Base-by-base conservation (phyloP, 2,797 vertebrate genomes). In the Megalops cyprinoides region DNA sequence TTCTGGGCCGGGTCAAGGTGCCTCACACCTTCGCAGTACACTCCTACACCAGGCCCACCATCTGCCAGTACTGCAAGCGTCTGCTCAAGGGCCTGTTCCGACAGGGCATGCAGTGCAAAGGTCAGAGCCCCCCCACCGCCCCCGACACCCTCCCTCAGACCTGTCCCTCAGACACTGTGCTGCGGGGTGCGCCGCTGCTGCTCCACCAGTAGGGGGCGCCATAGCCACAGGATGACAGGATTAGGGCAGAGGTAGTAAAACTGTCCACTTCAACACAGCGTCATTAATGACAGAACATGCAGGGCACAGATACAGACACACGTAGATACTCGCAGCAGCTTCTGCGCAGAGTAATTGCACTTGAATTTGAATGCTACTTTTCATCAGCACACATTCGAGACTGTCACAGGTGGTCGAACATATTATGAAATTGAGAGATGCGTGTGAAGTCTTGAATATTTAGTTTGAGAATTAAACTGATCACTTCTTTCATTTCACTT, bases 61-160 rank as follows among this genome's bases (percentile, higher is more conserved):
- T 99, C 91, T 99, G 98, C 86, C 98, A 99, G 91, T 98, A 96
- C 88, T 99, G 98, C 94, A 99, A 99, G 89, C 93, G 97, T 34
- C 91, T 99, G 80, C 95, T 99, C 31, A 99, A 99, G 89, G 98
- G 98, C 51, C 96, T 99, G 46, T 99, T 99, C 81, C 97, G 98
- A 71, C 98, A 99, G 90, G 98, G 98, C 87, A 97, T 99, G 97
- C 98, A 99, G 87, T 99, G 98, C 85, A 99, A 98, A 96, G 97
- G 98, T 97, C 90, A 14, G 79, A 14, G 58, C 84, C 37, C 18
- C 28, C 28, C 8, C 53, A 4, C 31, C 34, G 46, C 46, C 34
- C 34, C 15, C 60, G 15, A 4, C 60, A 15, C 4, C 28, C 60
- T 4, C 53, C 51, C 15, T 18, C 10, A 3, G 51, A 14, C 31